Evolutionary conservation across 2,797 vertebrate species (phyloP).

Genomic region (Neoniphon sammara): DNA sequence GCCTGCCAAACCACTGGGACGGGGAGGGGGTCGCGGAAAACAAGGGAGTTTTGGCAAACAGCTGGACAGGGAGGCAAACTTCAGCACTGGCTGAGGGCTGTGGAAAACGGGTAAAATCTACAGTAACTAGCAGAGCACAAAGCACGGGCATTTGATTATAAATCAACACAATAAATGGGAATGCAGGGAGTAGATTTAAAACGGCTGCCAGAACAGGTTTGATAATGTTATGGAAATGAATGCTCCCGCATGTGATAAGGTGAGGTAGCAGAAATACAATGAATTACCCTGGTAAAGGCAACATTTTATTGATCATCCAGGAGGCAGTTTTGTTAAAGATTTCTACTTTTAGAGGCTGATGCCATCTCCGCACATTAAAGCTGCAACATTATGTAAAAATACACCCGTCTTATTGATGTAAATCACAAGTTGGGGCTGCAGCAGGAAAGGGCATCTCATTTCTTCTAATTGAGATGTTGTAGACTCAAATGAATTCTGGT

Average conservation of each 20-base stretch:
- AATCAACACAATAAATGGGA: neutral
- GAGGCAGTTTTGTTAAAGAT: slow-evolving; percentile 18
- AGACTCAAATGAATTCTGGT: slow-evolving; percentile 42
- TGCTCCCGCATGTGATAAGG: neutral
- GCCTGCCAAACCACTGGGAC: slow-evolving; percentile 44
- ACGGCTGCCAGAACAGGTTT: neutral
- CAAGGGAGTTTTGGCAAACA: slow-evolving; percentile 45
- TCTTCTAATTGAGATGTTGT: slow-evolving; percentile 45
- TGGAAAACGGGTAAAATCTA: slow-evolving; percentile 3
- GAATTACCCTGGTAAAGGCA: slow-evolving; percentile 4
- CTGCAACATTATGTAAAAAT: slow-evolving; percentile 28
- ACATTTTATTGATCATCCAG: slow-evolving; percentile 22
- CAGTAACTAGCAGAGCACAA: neutral
- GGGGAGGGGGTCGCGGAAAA: slow-evolving; percentile 22
- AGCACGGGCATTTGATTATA: neutral
- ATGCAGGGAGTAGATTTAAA: neutral
- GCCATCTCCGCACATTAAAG: slow-evolving; percentile 38
- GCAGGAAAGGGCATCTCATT: slow-evolving; percentile 11
- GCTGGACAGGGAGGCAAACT: slow-evolving; percentile 43
- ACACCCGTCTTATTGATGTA: slow-evolving; percentile 34
- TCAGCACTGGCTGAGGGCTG: neutral
- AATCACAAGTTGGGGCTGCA: slow-evolving; percentile 32
- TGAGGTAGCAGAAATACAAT: slow-evolving; percentile 1
- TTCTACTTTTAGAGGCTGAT: slow-evolving; percentile 9
- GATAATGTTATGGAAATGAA: neutral